Evolutionary conservation across 1,140 invertebrate species (phyloP).

Genomic region (Listronotus bonariensis): DNA sequence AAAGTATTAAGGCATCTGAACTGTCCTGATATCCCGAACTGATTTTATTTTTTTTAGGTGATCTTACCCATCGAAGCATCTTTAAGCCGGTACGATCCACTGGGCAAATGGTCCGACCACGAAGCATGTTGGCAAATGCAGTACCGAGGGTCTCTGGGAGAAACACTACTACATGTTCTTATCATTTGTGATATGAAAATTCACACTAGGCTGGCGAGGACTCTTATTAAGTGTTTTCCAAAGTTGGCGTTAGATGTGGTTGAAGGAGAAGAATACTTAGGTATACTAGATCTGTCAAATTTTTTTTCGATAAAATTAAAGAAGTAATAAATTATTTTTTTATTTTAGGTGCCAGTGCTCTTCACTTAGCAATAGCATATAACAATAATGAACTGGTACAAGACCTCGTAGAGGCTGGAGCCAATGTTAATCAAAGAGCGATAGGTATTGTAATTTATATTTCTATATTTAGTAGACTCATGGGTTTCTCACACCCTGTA

Average conservation of each 20-base stretch:
- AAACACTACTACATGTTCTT: conserved; percentile 91
- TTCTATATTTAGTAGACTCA: too few relatives aligned
- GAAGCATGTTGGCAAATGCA: conserved; percentile 97
- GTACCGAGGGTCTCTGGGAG: conserved; percentile 91
- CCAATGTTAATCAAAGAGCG: conserved; percentile 89
- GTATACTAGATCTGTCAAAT: conserved; percentile 56
- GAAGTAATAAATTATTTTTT: too few relatives aligned
- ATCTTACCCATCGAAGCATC: conserved; percentile 82
- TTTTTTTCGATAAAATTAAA: neutral
- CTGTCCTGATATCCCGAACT: too few relatives aligned
- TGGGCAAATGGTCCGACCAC: conserved; percentile 86
- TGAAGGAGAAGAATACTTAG: conserved; percentile 96
- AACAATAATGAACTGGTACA: conserved; percentile 95
- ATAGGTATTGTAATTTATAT: conserved; percentile 64
- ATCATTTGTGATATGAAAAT: conserved; percentile 92
- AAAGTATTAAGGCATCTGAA: too few relatives aligned
- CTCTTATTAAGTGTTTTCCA: conserved; percentile 89
- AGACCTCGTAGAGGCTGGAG: conserved; percentile 87
- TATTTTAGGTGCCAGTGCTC: conserved; percentile 80
- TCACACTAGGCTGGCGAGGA: conserved; percentile 83
- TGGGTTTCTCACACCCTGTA: too few relatives aligned
- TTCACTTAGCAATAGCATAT: conserved; percentile 96
- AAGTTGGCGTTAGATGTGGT: conserved; percentile 91
- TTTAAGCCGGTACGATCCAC: conserved; percentile 77
- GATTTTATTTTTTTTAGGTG: conserved; percentile 58